These are phyloP conservation scores for Pangasius larnaudii DNA, from an alignment of 2,797 vertebrate species.

Conservation along the genomic window DNA sequence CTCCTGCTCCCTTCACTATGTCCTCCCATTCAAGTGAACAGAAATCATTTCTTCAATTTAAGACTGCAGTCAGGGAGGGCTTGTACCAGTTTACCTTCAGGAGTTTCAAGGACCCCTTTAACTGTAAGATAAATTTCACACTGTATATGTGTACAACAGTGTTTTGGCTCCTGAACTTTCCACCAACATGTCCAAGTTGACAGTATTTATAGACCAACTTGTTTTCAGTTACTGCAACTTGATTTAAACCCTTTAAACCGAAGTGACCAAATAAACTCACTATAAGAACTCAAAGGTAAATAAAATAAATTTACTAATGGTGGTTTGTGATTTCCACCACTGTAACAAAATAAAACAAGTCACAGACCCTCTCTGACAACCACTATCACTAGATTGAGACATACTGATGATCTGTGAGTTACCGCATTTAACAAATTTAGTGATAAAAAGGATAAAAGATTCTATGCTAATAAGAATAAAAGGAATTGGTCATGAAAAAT, in stretches of 20 bases:
- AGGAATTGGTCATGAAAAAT: neutral
- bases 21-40: constrained; percentile 1
- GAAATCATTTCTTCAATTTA: neutral
- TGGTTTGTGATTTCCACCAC: neutral
- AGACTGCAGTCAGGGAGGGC: neutral
- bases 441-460: neutral
- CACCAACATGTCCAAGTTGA: neutral
- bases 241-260: neutral
- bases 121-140: neutral
- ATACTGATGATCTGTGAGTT: neutral
- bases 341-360: neutral
- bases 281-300: neutral
- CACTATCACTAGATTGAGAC: neutral
- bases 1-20: constrained; percentile 4
- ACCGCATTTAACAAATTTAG: neutral
- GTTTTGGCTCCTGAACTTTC: constrained; percentile 1
- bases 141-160: neutral
- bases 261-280: neutral
- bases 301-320: neutral
- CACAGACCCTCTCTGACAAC: neutral
- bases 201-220: neutral
- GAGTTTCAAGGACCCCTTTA: neutral
- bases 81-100: neutral
- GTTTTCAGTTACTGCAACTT: neutral
- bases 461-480: neutral